Conservation (phyloP, 1,140 invertebrate species). For the Temnothorax longispinosus region DNA sequence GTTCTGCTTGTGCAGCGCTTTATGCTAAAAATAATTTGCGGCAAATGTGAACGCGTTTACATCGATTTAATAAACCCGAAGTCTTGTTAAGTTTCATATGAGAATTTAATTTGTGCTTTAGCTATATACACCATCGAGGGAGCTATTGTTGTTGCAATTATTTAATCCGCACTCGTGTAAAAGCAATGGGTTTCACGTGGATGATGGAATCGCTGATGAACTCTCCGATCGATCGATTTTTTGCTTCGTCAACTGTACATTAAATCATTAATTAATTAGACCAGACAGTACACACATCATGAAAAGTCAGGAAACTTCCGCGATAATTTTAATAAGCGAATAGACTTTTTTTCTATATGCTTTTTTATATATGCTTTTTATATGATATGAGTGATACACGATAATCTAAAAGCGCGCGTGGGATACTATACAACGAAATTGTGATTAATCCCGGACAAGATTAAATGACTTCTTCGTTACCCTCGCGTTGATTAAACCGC, state of each 20-base stretch:
- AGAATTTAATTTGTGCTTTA: constrained; percentile 34
- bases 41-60: constrained; percentile 21
- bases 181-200: constrained; percentile 1
- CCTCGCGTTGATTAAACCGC: background rate
- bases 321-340: constrained; percentile 65
- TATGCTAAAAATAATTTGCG: constrained; percentile 37
- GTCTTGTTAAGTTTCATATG: constrained; percentile 23
- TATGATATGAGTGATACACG: constrained; percentile 31
- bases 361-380: no score
- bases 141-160: constrained; percentile 36
- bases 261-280: constrained; percentile 45
- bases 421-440: constrained; percentile 51
- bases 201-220: constrained; percentile 40
- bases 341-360: constrained; percentile 53
- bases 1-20: background rate
- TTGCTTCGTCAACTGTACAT: constrained; percentile 19
- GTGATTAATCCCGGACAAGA: constrained; percentile 61
- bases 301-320: constrained; percentile 14
- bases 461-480: constrained; percentile 48
- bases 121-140: background rate
- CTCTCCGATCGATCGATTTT: constrained; percentile 33
- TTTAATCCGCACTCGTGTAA: constrained; percentile 16
- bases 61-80: constrained; percentile 39
- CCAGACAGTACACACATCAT: background rate
- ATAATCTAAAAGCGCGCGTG: constrained; percentile 60